Percentiles rank a stretch among this genome's conserved stretches.
phyloP scores from a whole-genome alignment of 2,797 vertebrate species.

The Streptopelia turtur region DNA sequence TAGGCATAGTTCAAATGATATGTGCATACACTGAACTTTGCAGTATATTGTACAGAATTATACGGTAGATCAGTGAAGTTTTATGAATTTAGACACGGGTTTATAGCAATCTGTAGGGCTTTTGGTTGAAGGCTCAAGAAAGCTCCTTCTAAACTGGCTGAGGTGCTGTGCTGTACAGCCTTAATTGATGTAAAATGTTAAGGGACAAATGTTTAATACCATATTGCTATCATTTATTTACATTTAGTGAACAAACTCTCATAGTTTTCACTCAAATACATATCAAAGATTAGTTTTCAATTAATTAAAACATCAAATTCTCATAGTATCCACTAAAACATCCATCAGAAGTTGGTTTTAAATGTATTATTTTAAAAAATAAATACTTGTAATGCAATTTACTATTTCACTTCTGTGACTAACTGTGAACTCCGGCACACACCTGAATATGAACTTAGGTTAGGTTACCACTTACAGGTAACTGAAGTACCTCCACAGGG shows the following conservation, averaged over 20 bases:
- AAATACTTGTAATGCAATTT: background rate
- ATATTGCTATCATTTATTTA: background rate
- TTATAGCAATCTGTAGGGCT: background rate
- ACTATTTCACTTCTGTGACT: background rate
- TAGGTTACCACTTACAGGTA: background rate
- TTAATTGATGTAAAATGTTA: background rate
- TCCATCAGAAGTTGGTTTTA: background rate
- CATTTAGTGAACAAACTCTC: background rate
- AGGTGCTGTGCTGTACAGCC: background rate
- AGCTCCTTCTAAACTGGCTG: background rate
- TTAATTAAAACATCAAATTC: background rate
- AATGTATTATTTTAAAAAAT: background rate
- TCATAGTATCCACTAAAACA: background rate
- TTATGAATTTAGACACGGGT: background rate
- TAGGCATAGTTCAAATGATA: rapidly evolving
- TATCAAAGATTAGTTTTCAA: background rate
- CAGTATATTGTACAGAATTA: background rate
- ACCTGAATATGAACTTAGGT: background rate
- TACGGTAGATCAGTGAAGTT: background rate
- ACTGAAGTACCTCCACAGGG: background rate
- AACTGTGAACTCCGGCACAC: background rate
- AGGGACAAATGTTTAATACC: background rate
- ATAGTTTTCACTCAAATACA: background rate
- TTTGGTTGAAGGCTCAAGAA: background rate
- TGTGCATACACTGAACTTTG: background rate